Base-by-base conservation (phyloP, 2,888 invertebrate genomes). In the Platynereis dumerilii region DNA sequence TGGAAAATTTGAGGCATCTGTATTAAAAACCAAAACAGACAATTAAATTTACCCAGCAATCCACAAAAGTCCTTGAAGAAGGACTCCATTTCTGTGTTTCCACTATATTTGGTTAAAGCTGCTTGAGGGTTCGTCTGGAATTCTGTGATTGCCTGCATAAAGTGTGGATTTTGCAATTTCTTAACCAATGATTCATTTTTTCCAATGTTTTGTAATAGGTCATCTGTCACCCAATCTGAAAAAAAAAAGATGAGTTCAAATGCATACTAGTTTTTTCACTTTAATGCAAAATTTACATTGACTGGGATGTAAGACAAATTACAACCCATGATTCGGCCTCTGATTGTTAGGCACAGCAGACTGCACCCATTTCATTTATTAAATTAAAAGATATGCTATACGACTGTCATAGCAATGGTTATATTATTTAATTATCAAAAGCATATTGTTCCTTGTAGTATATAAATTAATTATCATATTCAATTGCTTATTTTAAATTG, bases 61-160 rank as follows among this genome's bases (percentile, higher is more conserved):
- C 74, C 74, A 72, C 80, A 81, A 64, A 81, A 81, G 34, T 80
- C 79, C 58, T 72, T 73, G 27, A 82, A 72, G 64, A 80, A 80
- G 29, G 72, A 72, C 64, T 79, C 79, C 53, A 81, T 74, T 63
- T 81, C 79, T n/a, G 60, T 58, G 58, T 81, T 76, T 56, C 76
- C 68, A 39, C 74, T 72, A 64, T 82, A 82, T 65, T 78, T 80
- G n/a, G 65, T 57, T 73, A 78, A 72, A 2, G 82, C 81, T 57
- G 69, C 76, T 34, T 73, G 65, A 17, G 81, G 81, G 63, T 82
- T 76, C 0, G 69, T 75, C 71, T 81, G 81, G 58, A 82, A 81
- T 56, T 80, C 79, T 24, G 74, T 67, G n/a, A 82, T 72, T 0
- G 80, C 81, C 58, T 75, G 69, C 60, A 76, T 71, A 66, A 79